phyloP scores from a whole-genome alignment of 2,797 vertebrate species.

The Diplodus puntazzo region DNA sequence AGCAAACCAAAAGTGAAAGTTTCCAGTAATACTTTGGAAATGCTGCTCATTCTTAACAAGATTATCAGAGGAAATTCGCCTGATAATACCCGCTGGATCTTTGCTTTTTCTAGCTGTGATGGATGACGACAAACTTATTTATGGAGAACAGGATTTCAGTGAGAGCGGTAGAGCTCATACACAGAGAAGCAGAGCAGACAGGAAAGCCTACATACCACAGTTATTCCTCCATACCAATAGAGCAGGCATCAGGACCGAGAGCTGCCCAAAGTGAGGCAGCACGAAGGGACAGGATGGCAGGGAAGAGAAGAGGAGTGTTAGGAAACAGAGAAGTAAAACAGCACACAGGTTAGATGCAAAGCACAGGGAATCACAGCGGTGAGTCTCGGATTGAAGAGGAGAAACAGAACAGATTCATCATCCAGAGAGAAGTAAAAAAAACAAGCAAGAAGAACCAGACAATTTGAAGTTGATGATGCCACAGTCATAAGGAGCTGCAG shows the following conservation, averaged over 20 bases:
- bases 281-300: slow-evolving; percentile 64
- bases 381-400: slow-evolving; percentile 40
- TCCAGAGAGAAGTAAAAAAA: slow-evolving; percentile 13
- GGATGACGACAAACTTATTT: slow-evolving; percentile 15
- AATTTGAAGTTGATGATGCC: background rate
- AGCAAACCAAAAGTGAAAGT: background rate
- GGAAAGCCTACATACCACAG: slow-evolving; percentile 88
- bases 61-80: slow-evolving; percentile 3
- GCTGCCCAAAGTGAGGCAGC: slow-evolving; percentile 88
- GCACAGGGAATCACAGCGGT: slow-evolving; percentile 56
- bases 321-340: slow-evolving; percentile 69
- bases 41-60: background rate
- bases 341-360: slow-evolving; percentile 79
- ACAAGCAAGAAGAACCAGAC: background rate
- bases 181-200: slow-evolving; percentile 71
- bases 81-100: background rate
- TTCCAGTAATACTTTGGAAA: slow-evolving; percentile 7
- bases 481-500: background rate
- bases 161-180: slow-evolving; percentile 29
- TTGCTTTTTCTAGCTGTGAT: slow-evolving; percentile 15
- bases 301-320: slow-evolving; percentile 72
- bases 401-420: slow-evolving; percentile 35
- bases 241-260: slow-evolving; percentile 94
- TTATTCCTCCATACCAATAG: slow-evolving; percentile 97
- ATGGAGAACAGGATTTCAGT: slow-evolving; percentile 16